Percentiles rank a stretch among this genome's conserved stretches.
Evolutionary conservation across 2,113 vertebrate genomes (phyloP).

Genomic region (human (Homo sapiens)): GRCh38 chr3:102453501-102454000

Average conservation of each 20-base stretch:
- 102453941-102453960: conserved; percentile 2
- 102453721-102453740: not conserved
- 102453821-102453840: conserved; percentile 4
- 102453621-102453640: not conserved
- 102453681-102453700: conserved; percentile 44
- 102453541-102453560: not conserved
- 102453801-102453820: not conserved
- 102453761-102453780: not conserved
- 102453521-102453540: not conserved
- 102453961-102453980: conserved; percentile 27
- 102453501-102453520: not conserved
- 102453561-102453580: not conserved
- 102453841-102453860: not conserved
- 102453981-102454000: conserved; percentile 27
- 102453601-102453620: not conserved
- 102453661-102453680: not conserved
- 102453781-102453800: not conserved
- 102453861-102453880: conserved; percentile 13
- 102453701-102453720: not conserved
- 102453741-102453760: conserved; percentile 3
- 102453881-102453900: conserved; percentile 3
- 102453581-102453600: not conserved
- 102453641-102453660: not conserved
- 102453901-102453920: not conserved
- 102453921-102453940: not conserved